Evolutionary conservation across 1,140 invertebrate genomes (phyloP), one percentile per base, ranked within the genome.

Genomic region (Drosophila chauvacae): DNA sequence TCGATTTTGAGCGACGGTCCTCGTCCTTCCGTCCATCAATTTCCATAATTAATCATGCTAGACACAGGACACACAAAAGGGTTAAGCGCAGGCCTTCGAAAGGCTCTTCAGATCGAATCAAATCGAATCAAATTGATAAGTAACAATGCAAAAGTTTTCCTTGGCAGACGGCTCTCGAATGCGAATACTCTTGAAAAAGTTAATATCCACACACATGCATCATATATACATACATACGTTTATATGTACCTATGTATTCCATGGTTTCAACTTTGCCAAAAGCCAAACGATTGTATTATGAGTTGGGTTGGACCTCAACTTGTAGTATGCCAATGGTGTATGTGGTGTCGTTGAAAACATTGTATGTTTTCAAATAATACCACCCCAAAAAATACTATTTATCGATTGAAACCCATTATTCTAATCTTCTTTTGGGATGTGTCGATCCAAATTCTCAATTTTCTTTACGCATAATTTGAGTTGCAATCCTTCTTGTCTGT

Each of bases 11-110:
- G 44, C 28, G 13, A 16, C 18, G 39, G 9, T 35, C 30, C 28
- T 39, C 35, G 28, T 51, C 37, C 53, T 11, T 39, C 35, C 35
- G 18, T 42, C 30, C 53, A 51, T 72, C 68, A 51, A 72, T 73
- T 73, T 73, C 68, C 55, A 72, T 73, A 73, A 73, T 72, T 73
- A 72, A 72, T 72, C 66, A 72, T 72, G 65, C 69, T 70, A 72
- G 65, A 59, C 69, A 42, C 69, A 42, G 53, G 66, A 42, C 44
- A 58, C 65, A 72, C 44, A 72, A 72, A 73, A 72, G 70, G 70
- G 45, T 72, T 60, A 72, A 73, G 55, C 28, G 55, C 7, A 44
- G 28, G 28, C 45, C 50, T 60, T 72, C 23, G n/a, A 1, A 30
- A 39, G 35, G 37, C 37, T 20, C 68, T 50, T 60, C 45, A 28